Evolutionary conservation across 2,113 vertebrate species (phyloP).

Genomic region (Anhinga anhinga): DNA sequence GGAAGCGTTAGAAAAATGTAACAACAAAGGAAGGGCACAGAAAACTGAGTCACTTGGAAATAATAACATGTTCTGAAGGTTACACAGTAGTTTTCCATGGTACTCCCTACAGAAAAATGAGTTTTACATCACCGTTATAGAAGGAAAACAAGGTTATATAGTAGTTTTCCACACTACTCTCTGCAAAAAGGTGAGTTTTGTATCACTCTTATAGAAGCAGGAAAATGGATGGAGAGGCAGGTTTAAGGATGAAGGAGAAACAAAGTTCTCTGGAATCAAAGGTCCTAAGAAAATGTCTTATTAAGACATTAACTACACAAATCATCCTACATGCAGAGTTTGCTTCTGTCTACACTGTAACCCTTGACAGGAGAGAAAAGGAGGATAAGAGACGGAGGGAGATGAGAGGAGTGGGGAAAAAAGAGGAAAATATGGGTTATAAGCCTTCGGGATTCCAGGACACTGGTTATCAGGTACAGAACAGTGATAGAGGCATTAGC

Average conservation of each 20-base stretch:
- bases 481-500: accelerated
- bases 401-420: neutral
- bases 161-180: neutral
- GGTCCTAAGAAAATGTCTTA: neutral
- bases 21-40: neutral
- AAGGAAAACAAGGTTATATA: neutral
- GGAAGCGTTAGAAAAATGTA: neutral
- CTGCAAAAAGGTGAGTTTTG: neutral
- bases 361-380: neutral
- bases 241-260: neutral
- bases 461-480: neutral
- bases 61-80: neutral
- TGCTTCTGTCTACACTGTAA: neutral
- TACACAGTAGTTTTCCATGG: neutral
- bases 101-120: neutral
- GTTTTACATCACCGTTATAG: neutral
- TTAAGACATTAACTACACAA: neutral
- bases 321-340: neutral
- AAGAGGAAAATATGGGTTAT: neutral
- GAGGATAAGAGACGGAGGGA: neutral
- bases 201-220: neutral
- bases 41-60: neutral
- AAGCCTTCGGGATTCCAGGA: neutral
- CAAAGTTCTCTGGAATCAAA: neutral
- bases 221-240: neutral